Evolutionary conservation across 2,113 vertebrate genomes (phyloP).

Genomic region (Rhinoderma darwinii): DNA sequence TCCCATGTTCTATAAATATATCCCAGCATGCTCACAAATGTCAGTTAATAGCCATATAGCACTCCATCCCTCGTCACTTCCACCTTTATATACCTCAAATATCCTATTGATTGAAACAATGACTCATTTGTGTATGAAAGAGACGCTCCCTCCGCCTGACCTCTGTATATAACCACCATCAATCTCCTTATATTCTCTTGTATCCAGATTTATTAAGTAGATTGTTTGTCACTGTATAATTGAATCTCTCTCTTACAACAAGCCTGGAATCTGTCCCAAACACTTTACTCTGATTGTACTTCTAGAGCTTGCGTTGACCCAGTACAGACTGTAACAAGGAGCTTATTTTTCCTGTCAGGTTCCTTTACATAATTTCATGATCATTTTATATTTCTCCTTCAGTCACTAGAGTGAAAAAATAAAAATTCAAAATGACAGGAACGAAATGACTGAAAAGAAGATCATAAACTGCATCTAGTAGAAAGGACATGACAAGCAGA

Average conservation of each 20-base stretch:
- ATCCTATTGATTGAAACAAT: slow-evolving; percentile 1
- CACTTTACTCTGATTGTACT: slow-evolving; percentile 45
- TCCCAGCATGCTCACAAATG: neutral
- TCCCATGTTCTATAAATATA: neutral
- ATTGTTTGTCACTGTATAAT: slow-evolving; percentile 45
- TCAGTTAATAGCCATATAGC: neutral
- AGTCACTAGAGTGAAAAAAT: neutral
- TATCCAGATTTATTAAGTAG: slow-evolving; percentile 32
- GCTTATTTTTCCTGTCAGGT: neutral
- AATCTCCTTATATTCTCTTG: slow-evolving; percentile 27
- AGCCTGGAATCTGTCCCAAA: slow-evolving; percentile 44
- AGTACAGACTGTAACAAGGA: neutral
- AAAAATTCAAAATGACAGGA: neutral
- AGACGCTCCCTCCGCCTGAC: slow-evolving; percentile 2
- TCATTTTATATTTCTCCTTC: neutral
- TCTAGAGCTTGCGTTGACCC: neutral
- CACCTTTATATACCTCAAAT: slow-evolving; percentile 4
- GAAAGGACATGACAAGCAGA: neutral
- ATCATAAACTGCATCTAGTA: neutral
- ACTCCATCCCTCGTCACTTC: neutral
- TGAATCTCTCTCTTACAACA: slow-evolving; percentile 43
- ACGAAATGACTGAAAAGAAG: neutral
- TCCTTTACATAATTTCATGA: slow-evolving; percentile 5
- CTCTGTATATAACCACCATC: slow-evolving; percentile 16
- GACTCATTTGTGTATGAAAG: slow-evolving; percentile 25